phyloP scores from a whole-genome alignment of 2,113 vertebrate species.

The Alligator mississippiensis region DNA sequence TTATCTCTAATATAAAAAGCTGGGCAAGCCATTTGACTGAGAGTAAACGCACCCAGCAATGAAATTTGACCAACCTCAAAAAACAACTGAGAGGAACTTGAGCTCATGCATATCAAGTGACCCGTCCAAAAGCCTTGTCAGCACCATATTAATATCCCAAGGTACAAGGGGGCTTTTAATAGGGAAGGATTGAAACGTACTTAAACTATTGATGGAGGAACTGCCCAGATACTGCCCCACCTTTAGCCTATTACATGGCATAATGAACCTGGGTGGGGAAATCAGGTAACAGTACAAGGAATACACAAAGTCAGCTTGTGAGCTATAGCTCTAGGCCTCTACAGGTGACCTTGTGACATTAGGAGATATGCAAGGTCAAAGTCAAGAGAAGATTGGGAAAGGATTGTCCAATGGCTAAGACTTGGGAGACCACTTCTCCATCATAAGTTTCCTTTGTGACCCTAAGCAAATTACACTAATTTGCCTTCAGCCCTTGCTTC shows the following conservation, averaged over 20 bases:
- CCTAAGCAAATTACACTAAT: background rate
- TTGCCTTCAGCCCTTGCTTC: background rate
- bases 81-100: background rate
- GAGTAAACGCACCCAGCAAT: background rate
- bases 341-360: background rate
- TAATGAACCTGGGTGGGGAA: background rate
- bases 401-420: background rate
- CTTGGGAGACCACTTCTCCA: background rate
- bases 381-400: background rate
- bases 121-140: slow-evolving; percentile 30
- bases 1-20: background rate
- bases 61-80: slow-evolving; percentile 5
- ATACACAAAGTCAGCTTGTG: background rate
- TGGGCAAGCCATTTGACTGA: background rate
- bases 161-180: background rate
- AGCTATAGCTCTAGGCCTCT: background rate
- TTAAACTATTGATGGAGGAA: background rate
- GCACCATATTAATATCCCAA: background rate
- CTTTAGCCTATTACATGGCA: background rate
- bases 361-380: background rate
- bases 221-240: background rate
- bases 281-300: background rate
- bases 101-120: background rate
- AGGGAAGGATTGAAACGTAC: background rate
- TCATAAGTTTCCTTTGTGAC: background rate